Evolutionary conservation across 2,113 vertebrate genomes (phyloP).

Genomic region (Sula dactylatra): DNA sequence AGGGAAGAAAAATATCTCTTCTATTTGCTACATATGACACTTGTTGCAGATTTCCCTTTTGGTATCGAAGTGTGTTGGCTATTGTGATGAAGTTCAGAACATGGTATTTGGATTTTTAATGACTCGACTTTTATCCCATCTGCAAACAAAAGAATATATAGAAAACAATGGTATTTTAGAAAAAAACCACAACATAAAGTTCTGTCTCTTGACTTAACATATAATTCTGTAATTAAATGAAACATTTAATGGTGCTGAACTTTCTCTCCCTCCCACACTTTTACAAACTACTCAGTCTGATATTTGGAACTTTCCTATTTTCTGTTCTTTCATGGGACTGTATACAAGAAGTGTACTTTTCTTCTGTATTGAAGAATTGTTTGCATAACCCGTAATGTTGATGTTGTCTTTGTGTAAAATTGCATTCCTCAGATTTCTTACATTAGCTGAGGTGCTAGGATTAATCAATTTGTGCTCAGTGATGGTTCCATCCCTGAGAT

Average conservation of each 20-base stretch:
- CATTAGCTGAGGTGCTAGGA: neutral
- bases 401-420: neutral
- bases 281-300: neutral
- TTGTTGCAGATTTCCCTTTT: neutral
- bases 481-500: neutral
- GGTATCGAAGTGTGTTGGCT: neutral
- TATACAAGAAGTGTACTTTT: neutral
- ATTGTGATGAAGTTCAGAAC: neutral
- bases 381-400: neutral
- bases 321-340: neutral
- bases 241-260: neutral
- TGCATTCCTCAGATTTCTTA: neutral
- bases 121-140: neutral
- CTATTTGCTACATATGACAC: fast-evolving
- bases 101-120: neutral
- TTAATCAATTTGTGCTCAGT: neutral
- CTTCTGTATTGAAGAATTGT: neutral
- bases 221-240: neutral
- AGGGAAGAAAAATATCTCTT: neutral
- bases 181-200: neutral
- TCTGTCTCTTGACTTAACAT: neutral
- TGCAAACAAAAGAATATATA: neutral
- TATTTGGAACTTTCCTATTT: neutral
- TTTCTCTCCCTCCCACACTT: neutral
- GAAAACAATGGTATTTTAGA: neutral